Evolutionary conservation across 2,797 vertebrate species (phyloP), one percentile per base, ranked within the genome.

Genomic region (Sebastes matsubarae): DNA sequence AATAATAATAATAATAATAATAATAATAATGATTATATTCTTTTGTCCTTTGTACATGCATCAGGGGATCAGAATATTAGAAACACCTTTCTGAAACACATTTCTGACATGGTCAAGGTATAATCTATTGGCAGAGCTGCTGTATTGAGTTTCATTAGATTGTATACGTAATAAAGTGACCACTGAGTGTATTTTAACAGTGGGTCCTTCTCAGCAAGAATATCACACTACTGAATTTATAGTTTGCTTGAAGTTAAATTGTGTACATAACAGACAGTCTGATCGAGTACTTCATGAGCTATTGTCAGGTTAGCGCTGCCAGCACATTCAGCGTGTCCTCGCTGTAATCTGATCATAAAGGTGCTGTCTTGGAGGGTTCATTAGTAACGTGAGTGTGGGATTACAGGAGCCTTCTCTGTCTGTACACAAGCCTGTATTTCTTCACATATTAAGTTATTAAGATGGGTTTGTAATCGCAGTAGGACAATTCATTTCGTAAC

Each of bases 301-400:
- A 29, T 36, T 73, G 29, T 68, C 24, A 69, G 12, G 42, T 72
- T 75, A 22, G 10, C 14, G 50, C 24, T 13, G 46, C n/a, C 58
- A 24, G 70, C 18, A 69, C 50, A 75, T 83, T 70, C 74, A 92
- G 82, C 77, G 88, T 87, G 87, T 81, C 71, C 79, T 81, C 70
- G 11, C 61, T 77, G 42, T 91, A 87, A 92, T 91, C 72, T 24
- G 82, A 93, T 92, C 91, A 88, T 73, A 16, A 77, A 63, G 59
- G 27, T 38, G 14, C 70, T 78, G 46, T 29, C 4, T 0, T 73
- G 32, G 12, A 22, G 3, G 4, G 38, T 67, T 85, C 32, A 72
- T 88, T 63, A 82, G 67, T 64, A 66, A 85, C 13, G 25, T 66
- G 25, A 77, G 64, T 11, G 74, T 29, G 20, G 1, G 77, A 90